A percentile compares a stretch with the other conserved stretches of the same genome.
These are phyloP conservation scores for Apomyelois bistriatella DNA, from an alignment of 2,888 invertebrate species.

Conservation along the genomic window DNA sequence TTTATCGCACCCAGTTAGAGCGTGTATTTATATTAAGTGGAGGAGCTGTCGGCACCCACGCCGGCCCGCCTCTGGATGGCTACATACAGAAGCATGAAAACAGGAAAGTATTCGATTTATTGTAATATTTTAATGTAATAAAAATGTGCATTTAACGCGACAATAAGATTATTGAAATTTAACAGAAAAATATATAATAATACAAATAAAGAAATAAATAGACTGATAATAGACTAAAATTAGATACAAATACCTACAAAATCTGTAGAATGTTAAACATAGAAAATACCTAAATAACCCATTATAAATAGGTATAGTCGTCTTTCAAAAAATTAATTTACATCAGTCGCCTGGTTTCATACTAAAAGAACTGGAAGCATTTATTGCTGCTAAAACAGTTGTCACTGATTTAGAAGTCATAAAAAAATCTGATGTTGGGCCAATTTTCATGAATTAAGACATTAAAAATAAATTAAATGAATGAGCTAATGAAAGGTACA, in stretches of 20 bases:
- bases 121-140: background rate
- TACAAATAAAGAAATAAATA: too few species aligned
- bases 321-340: background rate
- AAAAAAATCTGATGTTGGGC: constrained; percentile 48
- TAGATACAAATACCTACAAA: too few species aligned
- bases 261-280: too few species aligned
- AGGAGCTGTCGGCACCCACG: constrained; percentile 76
- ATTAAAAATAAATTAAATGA: constrained; percentile 1
- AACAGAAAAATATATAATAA: too few species aligned
- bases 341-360: background rate
- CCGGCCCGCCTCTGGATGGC: constrained; percentile 63
- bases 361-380: constrained; percentile 23
- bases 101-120: constrained; percentile 3
- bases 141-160: background rate
- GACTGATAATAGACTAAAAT: too few species aligned
- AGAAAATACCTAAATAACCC: background rate
- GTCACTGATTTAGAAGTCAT: constrained; percentile 41
- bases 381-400: constrained; percentile 34
- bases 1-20: constrained; percentile 70
- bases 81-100: constrained; percentile 53
- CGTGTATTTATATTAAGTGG: constrained; percentile 78
- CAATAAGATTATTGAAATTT: too few species aligned
- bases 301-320: background rate
- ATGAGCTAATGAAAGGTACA: constrained; percentile 9
- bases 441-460: constrained; percentile 37